Conservation (phyloP, 2,113 vertebrate genomes). For the Fulica atra region DNA sequence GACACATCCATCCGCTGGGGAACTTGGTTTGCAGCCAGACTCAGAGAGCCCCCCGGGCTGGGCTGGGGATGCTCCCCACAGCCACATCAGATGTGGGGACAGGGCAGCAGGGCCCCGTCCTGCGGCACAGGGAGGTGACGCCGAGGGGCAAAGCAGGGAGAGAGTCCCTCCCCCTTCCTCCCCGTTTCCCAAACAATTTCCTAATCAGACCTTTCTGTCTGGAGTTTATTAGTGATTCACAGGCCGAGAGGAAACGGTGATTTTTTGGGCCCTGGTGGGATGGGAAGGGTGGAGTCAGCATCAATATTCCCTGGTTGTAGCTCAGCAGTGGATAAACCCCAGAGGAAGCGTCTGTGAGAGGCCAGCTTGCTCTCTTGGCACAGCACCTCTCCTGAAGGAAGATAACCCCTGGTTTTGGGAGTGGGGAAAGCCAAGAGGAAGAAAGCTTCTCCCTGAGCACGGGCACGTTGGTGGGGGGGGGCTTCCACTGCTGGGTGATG, state of each 20-base stretch:
- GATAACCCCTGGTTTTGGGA: neutral
- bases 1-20: neutral
- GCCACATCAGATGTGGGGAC: neutral
- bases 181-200: conserved; percentile 71
- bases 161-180: conserved; percentile 6
- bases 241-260: conserved; percentile 66
- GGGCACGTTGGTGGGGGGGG: too few relatives aligned
- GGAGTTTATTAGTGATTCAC: conserved; percentile 71
- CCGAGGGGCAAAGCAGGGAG: neutral
- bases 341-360: neutral
- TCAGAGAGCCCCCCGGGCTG: neutral
- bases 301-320: neutral
- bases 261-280: neutral
- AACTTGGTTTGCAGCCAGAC: neutral
- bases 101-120: neutral
- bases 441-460: neutral
- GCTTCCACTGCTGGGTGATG: fast-evolving
- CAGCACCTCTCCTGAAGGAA: neutral
- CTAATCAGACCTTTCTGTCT: conserved; percentile 64
- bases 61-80: fast-evolving
- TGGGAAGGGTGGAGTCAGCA: conserved; percentile 14
- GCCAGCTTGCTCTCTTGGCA: neutral
- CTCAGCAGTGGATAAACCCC: neutral
- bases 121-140: fast-evolving
- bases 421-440: neutral